Evolutionary conservation across 2,113 vertebrate genomes (phyloP), one percentile per base, ranked within the genome.

Genomic region (Gorilla gorilla): DNA sequence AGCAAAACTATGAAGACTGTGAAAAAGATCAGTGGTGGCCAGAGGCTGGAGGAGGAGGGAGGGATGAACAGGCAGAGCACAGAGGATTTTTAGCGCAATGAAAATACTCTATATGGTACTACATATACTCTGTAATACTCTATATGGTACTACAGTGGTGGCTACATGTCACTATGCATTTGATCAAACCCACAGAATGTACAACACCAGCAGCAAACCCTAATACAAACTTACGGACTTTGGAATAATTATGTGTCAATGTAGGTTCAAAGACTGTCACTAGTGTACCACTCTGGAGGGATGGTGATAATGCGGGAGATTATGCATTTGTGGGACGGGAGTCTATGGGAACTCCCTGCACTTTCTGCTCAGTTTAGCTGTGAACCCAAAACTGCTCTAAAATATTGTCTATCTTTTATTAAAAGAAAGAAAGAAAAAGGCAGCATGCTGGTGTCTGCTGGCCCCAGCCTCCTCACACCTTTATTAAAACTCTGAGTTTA

Each of bases 401-500:
- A 86, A 23, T 72, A 38, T 18, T 1, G 22, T 43, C 16, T 52
- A 32, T 43, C 27, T 75, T 64, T 78, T 38, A 10, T 3, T 48
- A n/a, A 57, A 68, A 81, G n/a, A 85, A 32, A 35, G 17, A 55
- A 55, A 55, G 52, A 55, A 20, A 55, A 55, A 64, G 11, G n/a
- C 27, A 20, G 57, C 18, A 22, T 4, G 0, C 17, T 6, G 72
- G 13, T 23, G 43, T 52, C 38, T 22, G 50, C 16, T 48, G 83
- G 43, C 92, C 66, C 32, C 87, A 89, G 87, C 89, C 89, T 89
- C 64, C 73, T 91, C 70, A 12, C 2, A 81, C 40, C 93, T 98
- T 98, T 98, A 98, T 98, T 97, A 73, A 35, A 40, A 90, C 89
- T 81, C 57, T 27, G 93, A 4, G 52, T 55, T 76, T 30, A 40